phyloP scores from a whole-genome alignment of 2,888 invertebrate species.

The Leptinotarsa haldemani region DNA sequence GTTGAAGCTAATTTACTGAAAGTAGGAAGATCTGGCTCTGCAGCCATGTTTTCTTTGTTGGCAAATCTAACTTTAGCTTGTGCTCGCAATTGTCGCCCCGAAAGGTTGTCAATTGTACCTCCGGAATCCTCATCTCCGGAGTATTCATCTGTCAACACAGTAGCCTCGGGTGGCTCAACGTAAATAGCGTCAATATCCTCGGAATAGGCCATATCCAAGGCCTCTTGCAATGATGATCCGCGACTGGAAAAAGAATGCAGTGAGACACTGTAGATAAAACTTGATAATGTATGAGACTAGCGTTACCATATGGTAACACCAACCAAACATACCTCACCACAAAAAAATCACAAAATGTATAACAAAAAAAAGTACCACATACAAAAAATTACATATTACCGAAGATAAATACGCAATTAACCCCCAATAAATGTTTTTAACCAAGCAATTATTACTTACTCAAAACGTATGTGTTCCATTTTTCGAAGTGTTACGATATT shows the following conservation, averaged over 20 bases:
- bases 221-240: slow-evolving; percentile 20
- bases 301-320: not conserved
- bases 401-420: no score
- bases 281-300: not conserved
- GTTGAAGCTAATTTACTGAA: slow-evolving; percentile 8
- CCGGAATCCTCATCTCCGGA: slow-evolving; percentile 18
- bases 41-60: not conserved
- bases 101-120: not conserved
- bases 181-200: slow-evolving; percentile 22
- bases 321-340: no score
- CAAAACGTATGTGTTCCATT: no score
- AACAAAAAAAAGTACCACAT: not conserved
- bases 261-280: not conserved
- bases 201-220: slow-evolving; percentile 3
- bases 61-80: not conserved
- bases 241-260: slow-evolving; percentile 21
- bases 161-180: slow-evolving; percentile 22
- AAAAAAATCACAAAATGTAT: not conserved
- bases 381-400: no score
- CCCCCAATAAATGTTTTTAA: no score
- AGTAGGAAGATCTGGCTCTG: slow-evolving; percentile 7
- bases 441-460: no score
- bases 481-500: no score
- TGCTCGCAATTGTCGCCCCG: slow-evolving; percentile 17
- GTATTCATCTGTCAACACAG: slow-evolving; percentile 25